Conservation (phyloP, 2,797 vertebrate species). For the Oophaga sylvatica region DNA sequence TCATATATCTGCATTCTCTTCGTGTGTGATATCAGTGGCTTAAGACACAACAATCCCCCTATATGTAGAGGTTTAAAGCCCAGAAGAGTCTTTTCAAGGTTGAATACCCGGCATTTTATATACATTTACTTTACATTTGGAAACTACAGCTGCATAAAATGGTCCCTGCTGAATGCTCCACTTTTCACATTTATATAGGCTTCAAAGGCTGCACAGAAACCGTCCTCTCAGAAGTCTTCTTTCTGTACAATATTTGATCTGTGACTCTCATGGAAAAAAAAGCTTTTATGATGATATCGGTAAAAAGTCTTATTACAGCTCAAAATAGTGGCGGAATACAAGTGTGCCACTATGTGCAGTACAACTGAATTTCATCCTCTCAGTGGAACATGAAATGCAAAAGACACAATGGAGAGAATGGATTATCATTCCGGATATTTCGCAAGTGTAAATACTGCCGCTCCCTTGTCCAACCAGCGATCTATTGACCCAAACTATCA, state of each 20-base stretch:
- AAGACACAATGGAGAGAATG: not conserved
- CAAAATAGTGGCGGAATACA: slow-evolving; percentile 4
- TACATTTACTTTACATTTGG: slow-evolving; percentile 28
- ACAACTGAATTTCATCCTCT: not conserved
- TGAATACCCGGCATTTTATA: slow-evolving; percentile 5
- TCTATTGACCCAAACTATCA: too few species aligned
- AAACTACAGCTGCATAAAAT: slow-evolving; percentile 30
- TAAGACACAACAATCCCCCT: not conserved
- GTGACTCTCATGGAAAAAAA: slow-evolving; percentile 12
- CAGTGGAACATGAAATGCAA: not conserved
- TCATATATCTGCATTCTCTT: not conserved
- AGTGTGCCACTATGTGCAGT: not conserved
- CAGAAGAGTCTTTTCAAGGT: not conserved
- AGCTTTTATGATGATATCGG: slow-evolving; percentile 42
- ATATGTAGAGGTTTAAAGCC: not conserved
- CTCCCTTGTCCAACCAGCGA: too few species aligned
- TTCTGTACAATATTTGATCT: slow-evolving; percentile 49
- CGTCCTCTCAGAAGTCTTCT: slow-evolving; percentile 24
- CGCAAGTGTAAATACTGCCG: too few species aligned
- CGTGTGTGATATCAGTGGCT: not conserved
- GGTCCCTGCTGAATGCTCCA: slow-evolving; percentile 32
- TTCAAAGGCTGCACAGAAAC: slow-evolving; percentile 27
- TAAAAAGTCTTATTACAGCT: slow-evolving; percentile 14
- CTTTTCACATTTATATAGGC: slow-evolving; percentile 23
- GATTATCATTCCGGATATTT: not conserved